These are phyloP conservation scores for Psittacara wagleri DNA, from an alignment of 2,113 vertebrate species.

Conservation along the genomic window DNA sequence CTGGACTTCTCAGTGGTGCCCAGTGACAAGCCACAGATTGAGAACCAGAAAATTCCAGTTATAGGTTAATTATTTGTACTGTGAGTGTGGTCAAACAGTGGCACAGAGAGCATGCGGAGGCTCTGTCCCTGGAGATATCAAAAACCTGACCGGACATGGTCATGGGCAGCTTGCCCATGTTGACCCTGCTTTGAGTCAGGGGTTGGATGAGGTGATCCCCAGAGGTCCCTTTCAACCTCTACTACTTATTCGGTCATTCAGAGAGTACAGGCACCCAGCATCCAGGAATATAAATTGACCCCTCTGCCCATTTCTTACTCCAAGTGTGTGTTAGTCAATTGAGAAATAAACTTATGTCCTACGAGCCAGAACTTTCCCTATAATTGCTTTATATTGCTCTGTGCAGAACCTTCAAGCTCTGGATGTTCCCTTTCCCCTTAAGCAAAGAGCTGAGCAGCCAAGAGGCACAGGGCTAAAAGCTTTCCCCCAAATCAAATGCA, in stretches of 20 bases:
- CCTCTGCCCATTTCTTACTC: background rate
- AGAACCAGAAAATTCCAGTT: background rate
- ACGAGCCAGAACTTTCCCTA: background rate
- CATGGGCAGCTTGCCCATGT: background rate
- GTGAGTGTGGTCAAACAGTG: background rate
- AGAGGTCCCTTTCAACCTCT: background rate
- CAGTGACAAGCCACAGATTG: background rate
- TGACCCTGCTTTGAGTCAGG: background rate
- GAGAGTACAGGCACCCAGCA: background rate
- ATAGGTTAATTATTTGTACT: background rate
- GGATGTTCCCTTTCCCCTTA: background rate
- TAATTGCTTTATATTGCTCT: background rate
- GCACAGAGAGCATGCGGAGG: background rate
- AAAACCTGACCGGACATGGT: background rate
- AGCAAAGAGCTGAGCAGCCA: background rate
- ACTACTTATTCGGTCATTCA: background rate
- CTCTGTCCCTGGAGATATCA: background rate
- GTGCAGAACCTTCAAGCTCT: background rate
- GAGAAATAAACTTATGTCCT: background rate
- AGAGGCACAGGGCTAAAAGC: background rate
- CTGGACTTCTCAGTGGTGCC: background rate
- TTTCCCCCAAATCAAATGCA: background rate
- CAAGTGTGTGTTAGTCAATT: background rate
- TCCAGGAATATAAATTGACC: background rate
- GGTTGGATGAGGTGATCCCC: background rate